phyloP scores from a whole-genome alignment of 2,797 vertebrate genomes.

The Toxotes lorentzi region DNA sequence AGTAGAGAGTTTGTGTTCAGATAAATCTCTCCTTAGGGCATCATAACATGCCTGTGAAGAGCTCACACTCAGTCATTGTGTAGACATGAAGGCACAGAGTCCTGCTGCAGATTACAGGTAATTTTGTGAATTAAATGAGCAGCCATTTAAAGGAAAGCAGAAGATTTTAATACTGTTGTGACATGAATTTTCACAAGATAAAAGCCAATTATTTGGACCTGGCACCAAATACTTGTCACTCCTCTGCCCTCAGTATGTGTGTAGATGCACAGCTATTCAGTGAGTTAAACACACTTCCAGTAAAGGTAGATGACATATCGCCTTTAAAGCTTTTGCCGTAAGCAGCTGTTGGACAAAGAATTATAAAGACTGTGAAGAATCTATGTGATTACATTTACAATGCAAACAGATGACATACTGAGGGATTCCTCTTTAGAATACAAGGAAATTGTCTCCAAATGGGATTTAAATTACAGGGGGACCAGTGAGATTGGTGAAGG shows the following conservation, averaged over 20 bases:
- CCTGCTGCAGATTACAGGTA: conserved; percentile 12
- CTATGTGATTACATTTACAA: no score
- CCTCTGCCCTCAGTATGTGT: background rate
- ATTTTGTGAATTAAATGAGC: conserved; percentile 14
- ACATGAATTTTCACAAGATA: background rate
- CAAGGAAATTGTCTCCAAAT: no score
- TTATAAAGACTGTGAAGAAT: no score
- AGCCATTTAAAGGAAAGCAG: background rate
- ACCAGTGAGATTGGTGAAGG: background rate
- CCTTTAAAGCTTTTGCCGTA: no score
- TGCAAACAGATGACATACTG: no score
- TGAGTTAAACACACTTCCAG: background rate
- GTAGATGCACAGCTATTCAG: background rate
- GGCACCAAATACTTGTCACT: background rate
- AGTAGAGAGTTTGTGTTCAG: conserved; percentile 38
- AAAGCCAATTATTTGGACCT: background rate
- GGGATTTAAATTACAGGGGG: no score
- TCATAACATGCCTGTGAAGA: conserved; percentile 24
- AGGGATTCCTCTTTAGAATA: no score
- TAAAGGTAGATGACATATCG: background rate
- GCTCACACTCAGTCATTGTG: conserved; percentile 16
- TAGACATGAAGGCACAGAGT: background rate
- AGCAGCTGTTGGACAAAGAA: background rate
- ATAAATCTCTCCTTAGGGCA: conserved; percentile 51
- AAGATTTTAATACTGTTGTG: background rate